phyloP scores from a whole-genome alignment of 2,113 vertebrate genomes.

The Heliornis fulica region DNA sequence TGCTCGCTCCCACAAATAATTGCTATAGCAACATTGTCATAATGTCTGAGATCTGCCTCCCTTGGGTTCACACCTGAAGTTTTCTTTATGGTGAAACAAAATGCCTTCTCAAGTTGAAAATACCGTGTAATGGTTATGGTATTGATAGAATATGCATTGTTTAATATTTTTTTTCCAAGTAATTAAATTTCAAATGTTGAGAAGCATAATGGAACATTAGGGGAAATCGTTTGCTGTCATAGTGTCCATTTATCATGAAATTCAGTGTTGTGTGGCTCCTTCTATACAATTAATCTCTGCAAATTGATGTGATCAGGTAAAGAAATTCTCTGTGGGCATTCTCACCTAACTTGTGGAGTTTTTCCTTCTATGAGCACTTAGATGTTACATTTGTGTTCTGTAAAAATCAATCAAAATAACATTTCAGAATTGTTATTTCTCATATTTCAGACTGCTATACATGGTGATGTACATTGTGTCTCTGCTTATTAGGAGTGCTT shows the following conservation, averaged over 20 bases:
- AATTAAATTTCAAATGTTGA: slow-evolving; percentile 59
- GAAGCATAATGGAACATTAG: slow-evolving; percentile 45
- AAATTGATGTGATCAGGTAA: slow-evolving; percentile 14
- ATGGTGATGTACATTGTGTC: background rate
- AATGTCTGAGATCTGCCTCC: slow-evolving; percentile 65
- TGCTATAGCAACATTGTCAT: slow-evolving; percentile 73
- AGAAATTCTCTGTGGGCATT: background rate
- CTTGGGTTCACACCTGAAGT: slow-evolving; percentile 65
- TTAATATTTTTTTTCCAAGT: slow-evolving; percentile 29
- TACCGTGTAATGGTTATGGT: background rate
- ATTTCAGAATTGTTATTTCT: background rate
- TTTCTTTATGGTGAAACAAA: slow-evolving; percentile 66
- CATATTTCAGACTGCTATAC: background rate
- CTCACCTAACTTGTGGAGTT: background rate
- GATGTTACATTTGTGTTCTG: background rate
- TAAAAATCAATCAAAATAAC: slow-evolving; percentile 5
- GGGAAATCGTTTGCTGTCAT: background rate
- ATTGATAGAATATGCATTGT: background rate
- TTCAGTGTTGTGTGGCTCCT: background rate
- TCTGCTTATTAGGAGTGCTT: background rate
- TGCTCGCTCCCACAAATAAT: slow-evolving; percentile 64
- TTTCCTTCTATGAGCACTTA: background rate
- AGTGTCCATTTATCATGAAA: slow-evolving; percentile 2
- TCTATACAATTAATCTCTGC: background rate
- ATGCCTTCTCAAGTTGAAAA: slow-evolving; percentile 58